Base-by-base conservation (phyloP, 2,888 invertebrate species). In the Drosophila mettleri region DNA sequence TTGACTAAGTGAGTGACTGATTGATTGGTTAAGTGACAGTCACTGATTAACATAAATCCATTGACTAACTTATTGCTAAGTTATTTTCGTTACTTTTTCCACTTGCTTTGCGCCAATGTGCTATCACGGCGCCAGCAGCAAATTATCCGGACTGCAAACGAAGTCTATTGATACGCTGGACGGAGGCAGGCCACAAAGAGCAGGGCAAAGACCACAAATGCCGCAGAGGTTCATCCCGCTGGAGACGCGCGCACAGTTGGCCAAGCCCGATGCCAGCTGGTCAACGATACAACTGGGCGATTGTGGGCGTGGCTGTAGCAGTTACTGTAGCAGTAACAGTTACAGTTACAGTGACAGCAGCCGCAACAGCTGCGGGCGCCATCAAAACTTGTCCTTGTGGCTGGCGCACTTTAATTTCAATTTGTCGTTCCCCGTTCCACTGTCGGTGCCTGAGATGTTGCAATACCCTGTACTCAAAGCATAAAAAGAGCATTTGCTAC, bases 391-490 rank as follows among this genome's bases (percentile, higher is more conserved):
- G 69, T 76, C 74, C 80, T 86, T 86, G 84, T 81, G 81, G 74
- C 69, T 53, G 77, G 83, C 79, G 79, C 82, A 78, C 88, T 84
- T 85, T 85, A 87, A 87, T 85, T 84, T 85, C 82, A 87, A 87
- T 84, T 84, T 81, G 80, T 66, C 74, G 76, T 8, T 18, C 43
- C 43, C 16, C 16, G 39, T 24, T 9, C 27, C 22, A 14, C 20
- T 8, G 31, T 16, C 22, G 41, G 29, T 45, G 51, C 22, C 38
- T 59, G 59, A 73, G 69, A 57, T 52, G 48, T 18, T 39, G 18
- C 18, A 20, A 43, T 38, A 7, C 16, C 38, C 38, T 39, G 29
- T 14, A 38, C n/a, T 38, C 55, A 2, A 9, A 5, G 9, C 14
- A n/a, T n/a, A 27, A 45, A n/a, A n/a, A n/a, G n/a, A n/a, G n/a